Evolutionary conservation across 92 coral and sea anemone species (phyloP).

Genomic region (Diadumene lineata): DNA sequence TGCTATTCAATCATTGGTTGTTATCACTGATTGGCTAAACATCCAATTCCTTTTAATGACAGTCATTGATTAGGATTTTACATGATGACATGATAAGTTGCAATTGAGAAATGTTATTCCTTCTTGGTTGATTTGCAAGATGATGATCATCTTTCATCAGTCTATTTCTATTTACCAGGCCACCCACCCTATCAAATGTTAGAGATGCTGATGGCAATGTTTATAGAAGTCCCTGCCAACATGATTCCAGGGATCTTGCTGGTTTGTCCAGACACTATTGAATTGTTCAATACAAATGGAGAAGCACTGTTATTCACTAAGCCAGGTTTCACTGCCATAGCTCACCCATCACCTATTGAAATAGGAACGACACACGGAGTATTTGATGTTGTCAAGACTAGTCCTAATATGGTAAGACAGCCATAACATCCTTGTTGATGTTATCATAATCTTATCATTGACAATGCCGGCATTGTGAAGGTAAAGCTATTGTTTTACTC

Average conservation of each 20-base stretch:
- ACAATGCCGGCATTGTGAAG: too few relatives aligned
- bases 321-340: slow-evolving; percentile 96
- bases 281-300: slow-evolving; percentile 75
- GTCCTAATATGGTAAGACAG: slow-evolving; percentile 32
- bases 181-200: slow-evolving; percentile 91
- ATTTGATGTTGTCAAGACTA: slow-evolving; percentile 66
- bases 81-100: too few relatives aligned
- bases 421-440: not conserved
- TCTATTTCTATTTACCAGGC: too few relatives aligned
- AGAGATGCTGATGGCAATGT: slow-evolving; percentile 82
- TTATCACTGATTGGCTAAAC: too few relatives aligned
- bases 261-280: slow-evolving; percentile 85
- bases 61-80: too few relatives aligned
- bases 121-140: too few relatives aligned
- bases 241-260: slow-evolving; percentile 92
- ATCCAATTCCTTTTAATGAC: too few relatives aligned
- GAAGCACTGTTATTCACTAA: slow-evolving; percentile 60
- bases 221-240: slow-evolving; percentile 75
- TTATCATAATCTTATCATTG: not conserved
- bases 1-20: too few relatives aligned
- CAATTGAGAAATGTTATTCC: too few relatives aligned
- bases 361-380: slow-evolving; percentile 99
- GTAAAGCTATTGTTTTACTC: too few relatives aligned
- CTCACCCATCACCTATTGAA: slow-evolving; percentile 91
- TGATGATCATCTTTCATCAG: too few relatives aligned